Evolutionary conservation across 2,797 vertebrate species (phyloP).

Genomic region (Ciconia nigra): DNA sequence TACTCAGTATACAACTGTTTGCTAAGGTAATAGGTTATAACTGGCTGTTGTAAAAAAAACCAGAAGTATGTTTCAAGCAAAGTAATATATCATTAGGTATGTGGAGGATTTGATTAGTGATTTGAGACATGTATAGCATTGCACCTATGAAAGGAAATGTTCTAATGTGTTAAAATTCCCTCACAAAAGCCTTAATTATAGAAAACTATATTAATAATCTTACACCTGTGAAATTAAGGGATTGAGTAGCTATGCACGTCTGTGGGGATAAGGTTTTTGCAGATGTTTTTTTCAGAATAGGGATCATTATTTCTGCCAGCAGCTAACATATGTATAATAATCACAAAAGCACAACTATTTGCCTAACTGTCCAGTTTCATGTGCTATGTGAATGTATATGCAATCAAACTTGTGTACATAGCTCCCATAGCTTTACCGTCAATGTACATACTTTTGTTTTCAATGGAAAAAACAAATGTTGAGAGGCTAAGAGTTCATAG

Average conservation of each 20-base stretch:
- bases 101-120: not conserved
- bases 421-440: not conserved
- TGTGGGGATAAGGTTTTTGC: not conserved
- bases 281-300: not conserved
- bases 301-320: not conserved
- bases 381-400: not conserved
- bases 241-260: not conserved
- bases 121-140: not conserved
- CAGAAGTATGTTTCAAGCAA: not conserved
- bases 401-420: not conserved
- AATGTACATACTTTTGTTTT: conserved; percentile 8
- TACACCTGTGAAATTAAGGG: not conserved
- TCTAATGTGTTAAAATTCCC: not conserved
- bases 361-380: not conserved
- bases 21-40: not conserved
- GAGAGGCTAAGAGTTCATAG: conserved; percentile 39
- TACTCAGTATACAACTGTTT: not conserved
- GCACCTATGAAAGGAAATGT: not conserved
- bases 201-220: not conserved
- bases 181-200: not conserved
- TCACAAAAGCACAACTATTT: not conserved
- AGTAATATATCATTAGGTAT: not conserved
- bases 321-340: not conserved
- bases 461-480: conserved; percentile 45
- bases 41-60: not conserved